These are phyloP conservation scores for Masticophis lateralis DNA, from an alignment of 2,797 vertebrate species.

Conservation along the genomic window DNA sequence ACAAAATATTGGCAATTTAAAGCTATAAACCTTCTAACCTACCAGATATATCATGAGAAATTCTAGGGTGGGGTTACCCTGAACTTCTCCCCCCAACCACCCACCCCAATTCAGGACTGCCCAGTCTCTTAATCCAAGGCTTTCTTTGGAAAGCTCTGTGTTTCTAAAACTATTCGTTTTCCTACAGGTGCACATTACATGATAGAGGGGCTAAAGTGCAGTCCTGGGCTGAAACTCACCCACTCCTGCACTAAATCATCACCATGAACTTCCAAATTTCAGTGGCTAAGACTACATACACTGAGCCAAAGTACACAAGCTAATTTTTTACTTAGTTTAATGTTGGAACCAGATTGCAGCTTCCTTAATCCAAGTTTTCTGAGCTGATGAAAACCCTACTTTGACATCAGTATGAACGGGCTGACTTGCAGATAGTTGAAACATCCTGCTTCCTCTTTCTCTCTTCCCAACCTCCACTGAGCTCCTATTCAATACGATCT, in stretches of 20 bases:
- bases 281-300: not conserved
- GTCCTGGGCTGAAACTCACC: not conserved
- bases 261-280: not conserved
- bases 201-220: not conserved
- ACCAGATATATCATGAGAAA: not conserved
- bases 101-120: not conserved
- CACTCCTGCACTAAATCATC: not conserved
- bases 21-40: too few relatives aligned
- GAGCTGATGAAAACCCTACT: not conserved
- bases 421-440: not conserved
- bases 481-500: not conserved
- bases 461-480: not conserved
- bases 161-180: not conserved
- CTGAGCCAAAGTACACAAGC: not conserved
- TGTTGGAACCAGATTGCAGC: not conserved
- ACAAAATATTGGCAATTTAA: not conserved
- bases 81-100: not conserved
- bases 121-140: not conserved
- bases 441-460: not conserved
- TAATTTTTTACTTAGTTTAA: not conserved
- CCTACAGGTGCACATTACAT: not conserved
- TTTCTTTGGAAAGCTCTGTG: not conserved
- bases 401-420: not conserved
- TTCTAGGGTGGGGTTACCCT: not conserved
- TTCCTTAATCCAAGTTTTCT: not conserved